Percentiles rank a stretch among this genome's conserved stretches.
These are phyloP conservation scores for Diplodus puntazzo DNA, from an alignment of 2,797 vertebrate species.

Conservation along the genomic window DNA sequence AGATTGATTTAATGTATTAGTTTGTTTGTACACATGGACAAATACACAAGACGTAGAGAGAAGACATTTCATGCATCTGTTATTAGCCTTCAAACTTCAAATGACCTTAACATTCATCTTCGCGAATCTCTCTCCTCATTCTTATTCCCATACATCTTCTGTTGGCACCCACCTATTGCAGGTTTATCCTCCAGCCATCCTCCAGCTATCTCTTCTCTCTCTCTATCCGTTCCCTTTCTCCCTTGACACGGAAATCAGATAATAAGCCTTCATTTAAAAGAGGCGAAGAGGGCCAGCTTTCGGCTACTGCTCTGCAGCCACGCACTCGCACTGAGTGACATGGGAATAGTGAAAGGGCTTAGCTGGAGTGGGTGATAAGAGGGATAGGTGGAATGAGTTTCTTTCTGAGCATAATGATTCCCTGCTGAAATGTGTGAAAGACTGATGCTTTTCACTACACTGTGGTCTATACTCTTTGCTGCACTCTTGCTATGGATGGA, in stretches of 20 bases:
- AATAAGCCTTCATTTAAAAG: constrained; percentile 71
- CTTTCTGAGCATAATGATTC: constrained; percentile 53
- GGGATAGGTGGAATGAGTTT: constrained; percentile 56
- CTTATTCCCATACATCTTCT: constrained; percentile 25
- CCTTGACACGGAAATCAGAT: constrained; percentile 61
- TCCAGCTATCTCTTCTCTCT: constrained; percentile 4
- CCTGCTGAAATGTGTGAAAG: constrained; percentile 51
- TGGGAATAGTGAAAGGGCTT: constrained; percentile 50
- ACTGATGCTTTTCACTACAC: constrained; percentile 10
- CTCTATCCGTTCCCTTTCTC: neutral
- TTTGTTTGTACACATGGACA: neutral
- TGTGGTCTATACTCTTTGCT: neutral
- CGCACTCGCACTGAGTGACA: constrained; percentile 47
- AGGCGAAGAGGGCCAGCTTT: constrained; percentile 28
- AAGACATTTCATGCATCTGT: neutral
- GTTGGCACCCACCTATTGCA: constrained; percentile 1
- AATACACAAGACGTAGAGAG: no score
- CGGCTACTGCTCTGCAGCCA: constrained; percentile 23
- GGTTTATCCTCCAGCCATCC: constrained; percentile 27
- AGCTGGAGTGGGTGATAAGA: constrained; percentile 68
- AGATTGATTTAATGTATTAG: neutral
- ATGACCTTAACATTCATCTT: constrained; percentile 7
- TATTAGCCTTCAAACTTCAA: neutral
- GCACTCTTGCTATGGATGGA: neutral
- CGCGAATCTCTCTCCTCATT: constrained; percentile 16